Evolutionary conservation across 1,140 invertebrate genomes (phyloP).

Genomic region (Euura saliciscinereae): DNA sequence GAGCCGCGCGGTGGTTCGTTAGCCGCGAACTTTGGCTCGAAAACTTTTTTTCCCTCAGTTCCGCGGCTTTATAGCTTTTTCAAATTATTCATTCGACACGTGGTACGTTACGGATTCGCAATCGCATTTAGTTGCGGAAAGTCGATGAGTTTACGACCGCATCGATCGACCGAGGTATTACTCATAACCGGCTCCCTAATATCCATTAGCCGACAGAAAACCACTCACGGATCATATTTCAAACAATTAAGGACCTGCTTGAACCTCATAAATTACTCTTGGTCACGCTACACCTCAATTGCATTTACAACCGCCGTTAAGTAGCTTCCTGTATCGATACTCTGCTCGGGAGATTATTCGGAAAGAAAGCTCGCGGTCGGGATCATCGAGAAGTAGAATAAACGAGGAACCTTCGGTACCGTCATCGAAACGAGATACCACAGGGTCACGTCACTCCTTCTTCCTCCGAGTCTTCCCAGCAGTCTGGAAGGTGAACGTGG

Average conservation of each 20-base stretch:
- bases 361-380: no score
- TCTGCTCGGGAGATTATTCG: no score
- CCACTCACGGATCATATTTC: slow-evolving; percentile 6
- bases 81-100: no score
- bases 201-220: not conserved
- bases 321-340: no score
- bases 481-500: not conserved
- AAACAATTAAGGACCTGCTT: slow-evolving; percentile 1
- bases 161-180: not conserved
- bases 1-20: no score
- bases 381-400: no score
- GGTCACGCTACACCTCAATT: slow-evolving; percentile 1
- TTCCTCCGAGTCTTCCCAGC: not conserved
- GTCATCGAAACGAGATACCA: not conserved
- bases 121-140: no score
- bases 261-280: not conserved
- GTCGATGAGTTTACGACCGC: not conserved
- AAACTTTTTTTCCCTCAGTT: no score
- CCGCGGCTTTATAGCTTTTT: no score
- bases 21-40: no score
- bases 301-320: not conserved
- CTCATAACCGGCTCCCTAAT: not conserved
- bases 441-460: not conserved
- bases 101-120: no score
- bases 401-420: no score